Percentiles rank a stretch among this genome's conserved stretches.
Evolutionary conservation across 1,140 invertebrate genomes (phyloP).

Genomic region (Sitobion miscanthi): DNA sequence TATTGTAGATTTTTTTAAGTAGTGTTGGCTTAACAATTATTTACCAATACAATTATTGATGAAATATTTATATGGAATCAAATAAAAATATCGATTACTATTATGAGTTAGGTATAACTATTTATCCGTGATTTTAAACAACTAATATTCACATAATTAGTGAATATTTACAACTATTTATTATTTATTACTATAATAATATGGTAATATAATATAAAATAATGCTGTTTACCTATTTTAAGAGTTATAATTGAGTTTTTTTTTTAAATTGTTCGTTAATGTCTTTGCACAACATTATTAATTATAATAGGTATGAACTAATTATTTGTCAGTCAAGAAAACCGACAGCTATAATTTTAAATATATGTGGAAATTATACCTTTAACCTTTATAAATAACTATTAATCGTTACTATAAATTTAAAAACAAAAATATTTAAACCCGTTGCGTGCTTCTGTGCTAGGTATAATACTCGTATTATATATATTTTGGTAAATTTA

Average conservation of each 20-base stretch:
- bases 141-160: not conserved
- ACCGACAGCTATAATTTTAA: not conserved
- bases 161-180: not conserved
- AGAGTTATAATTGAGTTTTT: not conserved
- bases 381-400: constrained; percentile 1
- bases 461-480: not conserved
- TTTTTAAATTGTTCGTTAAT: not conserved
- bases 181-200: not conserved
- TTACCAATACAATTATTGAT: too few relatives aligned
- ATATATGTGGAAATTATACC: not conserved
- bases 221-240: not conserved
- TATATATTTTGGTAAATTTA: not conserved
- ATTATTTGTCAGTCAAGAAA: not conserved
- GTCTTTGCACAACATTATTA: not conserved
- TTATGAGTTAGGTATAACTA: too few relatives aligned
- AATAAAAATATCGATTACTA: too few relatives aligned
- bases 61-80: too few relatives aligned
- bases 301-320: not conserved
- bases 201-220: not conserved
- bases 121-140: not conserved
- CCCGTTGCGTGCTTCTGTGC: not conserved
- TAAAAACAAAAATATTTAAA: constrained; percentile 9
- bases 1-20: too few relatives aligned
- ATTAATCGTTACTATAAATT: constrained; percentile 3
- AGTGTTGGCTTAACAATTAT: too few relatives aligned